Evolutionary conservation across 1,140 invertebrate species (phyloP).

Genomic region (Euura lappo): DNA sequence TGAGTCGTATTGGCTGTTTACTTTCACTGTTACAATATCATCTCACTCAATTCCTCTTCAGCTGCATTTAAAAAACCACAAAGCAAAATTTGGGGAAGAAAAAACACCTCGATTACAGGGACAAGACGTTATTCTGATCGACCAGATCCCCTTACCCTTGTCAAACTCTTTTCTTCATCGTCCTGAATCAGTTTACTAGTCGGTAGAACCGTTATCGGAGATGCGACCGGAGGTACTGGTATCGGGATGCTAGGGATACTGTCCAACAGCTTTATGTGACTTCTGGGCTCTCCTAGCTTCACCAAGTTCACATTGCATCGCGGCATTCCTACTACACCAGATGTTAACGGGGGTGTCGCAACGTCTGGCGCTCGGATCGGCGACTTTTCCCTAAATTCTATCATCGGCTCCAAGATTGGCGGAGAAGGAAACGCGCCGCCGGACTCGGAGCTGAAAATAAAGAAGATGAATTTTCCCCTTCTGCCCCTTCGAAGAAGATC

Average conservation of each 20-base stretch:
- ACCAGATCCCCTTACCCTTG: constrained; percentile 23
- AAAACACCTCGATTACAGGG: background rate
- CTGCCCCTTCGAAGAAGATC: no score
- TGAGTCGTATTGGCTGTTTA: background rate
- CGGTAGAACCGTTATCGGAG: constrained; percentile 34
- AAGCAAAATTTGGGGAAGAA: background rate
- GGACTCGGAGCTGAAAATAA: constrained; percentile 33
- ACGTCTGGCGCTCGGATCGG: constrained; percentile 9
- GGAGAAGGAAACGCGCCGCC: constrained; percentile 20
- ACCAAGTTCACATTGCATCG: constrained; percentile 54
- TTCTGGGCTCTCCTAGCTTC: constrained; percentile 50
- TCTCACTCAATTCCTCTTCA: background rate
- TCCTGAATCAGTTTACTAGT: constrained; percentile 29
- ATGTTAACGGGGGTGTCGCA: constrained; percentile 26
- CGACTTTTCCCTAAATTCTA: constrained; percentile 25
- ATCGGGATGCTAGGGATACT: constrained; percentile 52
- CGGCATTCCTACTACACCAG: constrained; percentile 40
- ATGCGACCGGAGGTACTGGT: constrained; percentile 40
- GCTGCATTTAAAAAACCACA: background rate
- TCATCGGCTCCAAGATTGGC: constrained; percentile 20
- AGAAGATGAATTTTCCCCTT: no score
- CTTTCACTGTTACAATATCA: background rate
- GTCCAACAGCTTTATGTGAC: constrained; percentile 54
- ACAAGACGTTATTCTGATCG: constrained; percentile 8
- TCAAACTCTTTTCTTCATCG: constrained; percentile 43